Base-by-base conservation (phyloP, 2,797 vertebrate species). In the Mormyrus proboscirostris region DNA sequence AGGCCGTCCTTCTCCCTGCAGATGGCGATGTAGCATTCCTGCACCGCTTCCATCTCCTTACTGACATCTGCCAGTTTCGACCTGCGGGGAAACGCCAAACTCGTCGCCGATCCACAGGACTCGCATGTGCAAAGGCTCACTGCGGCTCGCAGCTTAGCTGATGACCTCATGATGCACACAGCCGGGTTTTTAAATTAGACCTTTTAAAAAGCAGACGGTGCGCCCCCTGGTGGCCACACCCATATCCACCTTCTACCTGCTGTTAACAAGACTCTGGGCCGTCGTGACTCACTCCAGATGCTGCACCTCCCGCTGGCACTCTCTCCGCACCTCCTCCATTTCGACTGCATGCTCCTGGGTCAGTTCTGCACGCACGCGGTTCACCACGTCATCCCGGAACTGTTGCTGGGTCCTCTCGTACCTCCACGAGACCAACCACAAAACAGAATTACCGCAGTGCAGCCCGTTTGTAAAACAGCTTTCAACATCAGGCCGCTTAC, bases 1-100 rank as follows among this genome's bases (percentile, higher is more conserved):
- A 98, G 93, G 47, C 89, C 57, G 89, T 98, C 96, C 92, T 97
- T 99, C 91, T 99, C 98, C 90, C 92, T 95, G 95, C 98, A 99
- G 79, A 99, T 94, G 12, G 96, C 94, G 8, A 99, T 95, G 93
- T 99, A 99, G 91, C 97, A 98, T 86, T 99, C 97, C 92, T 99
- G 98, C 85, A 98, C 97, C 0, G 93, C 92, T 25, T 93, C 90
- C 92, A 98, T 93, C 93, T 99, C 98, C 91, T 96, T 96, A 76
- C 92, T 97, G 89, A 96, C 91, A 59, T 97, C 96, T 47, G 96
- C 95, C 88, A 97, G 92, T 79, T 96, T 95, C 89, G 92, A 93
- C 93, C 98, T 99, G 93, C 90, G 89, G 9, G 92, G 29, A 57
- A 86, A 25, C 79, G 50, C 7, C n/a, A 22, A 10, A 50, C 22